phyloP scores from a whole-genome alignment of 2,797 vertebrate genomes.

The Florisuga fusca region DNA sequence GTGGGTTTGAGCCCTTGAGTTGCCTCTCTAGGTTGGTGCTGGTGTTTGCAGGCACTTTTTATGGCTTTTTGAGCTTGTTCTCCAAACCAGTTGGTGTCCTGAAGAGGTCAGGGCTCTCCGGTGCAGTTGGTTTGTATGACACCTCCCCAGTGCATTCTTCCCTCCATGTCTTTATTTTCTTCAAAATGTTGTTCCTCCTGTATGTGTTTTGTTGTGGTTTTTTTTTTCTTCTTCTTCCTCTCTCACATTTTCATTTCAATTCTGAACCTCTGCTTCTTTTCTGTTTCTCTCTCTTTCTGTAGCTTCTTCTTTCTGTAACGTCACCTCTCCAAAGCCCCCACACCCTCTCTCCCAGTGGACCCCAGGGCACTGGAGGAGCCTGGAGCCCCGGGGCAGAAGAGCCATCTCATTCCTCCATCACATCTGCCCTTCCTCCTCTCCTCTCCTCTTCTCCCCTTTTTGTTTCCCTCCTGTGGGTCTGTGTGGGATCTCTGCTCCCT shows the following conservation, averaged over 20 bases:
- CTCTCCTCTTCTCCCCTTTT: conserved; percentile 19
- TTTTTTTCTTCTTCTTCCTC: neutral
- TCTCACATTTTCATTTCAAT: conserved; percentile 52
- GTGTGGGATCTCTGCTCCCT: conserved; percentile 53
- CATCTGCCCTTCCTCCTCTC: conserved; percentile 64
- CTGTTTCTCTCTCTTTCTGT: conserved; percentile 79
- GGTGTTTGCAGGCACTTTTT: neutral
- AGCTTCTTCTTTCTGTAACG: conserved; percentile 88
- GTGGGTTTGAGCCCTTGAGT: neutral
- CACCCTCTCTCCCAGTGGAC: conserved; percentile 78
- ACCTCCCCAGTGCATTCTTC: neutral
- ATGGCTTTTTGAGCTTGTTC: neutral
- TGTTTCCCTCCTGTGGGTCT: conserved; percentile 71
- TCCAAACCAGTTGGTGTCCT: accelerated
- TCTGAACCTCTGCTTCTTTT: conserved; percentile 74
- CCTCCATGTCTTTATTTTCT: neutral
- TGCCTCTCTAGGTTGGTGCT: neutral
- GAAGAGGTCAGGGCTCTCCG: neutral
- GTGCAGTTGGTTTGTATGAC: neutral
- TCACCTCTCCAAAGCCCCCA: conserved; percentile 79
- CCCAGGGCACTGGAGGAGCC: conserved; percentile 79
- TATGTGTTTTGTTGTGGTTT: neutral
- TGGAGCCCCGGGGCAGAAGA: conserved; percentile 73
- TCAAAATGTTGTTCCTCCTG: neutral
- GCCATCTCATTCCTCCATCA: conserved; percentile 79